These are phyloP conservation scores for Druceiella hillmani DNA, from an alignment of 2,888 invertebrate genomes.

Conservation along the genomic window DNA sequence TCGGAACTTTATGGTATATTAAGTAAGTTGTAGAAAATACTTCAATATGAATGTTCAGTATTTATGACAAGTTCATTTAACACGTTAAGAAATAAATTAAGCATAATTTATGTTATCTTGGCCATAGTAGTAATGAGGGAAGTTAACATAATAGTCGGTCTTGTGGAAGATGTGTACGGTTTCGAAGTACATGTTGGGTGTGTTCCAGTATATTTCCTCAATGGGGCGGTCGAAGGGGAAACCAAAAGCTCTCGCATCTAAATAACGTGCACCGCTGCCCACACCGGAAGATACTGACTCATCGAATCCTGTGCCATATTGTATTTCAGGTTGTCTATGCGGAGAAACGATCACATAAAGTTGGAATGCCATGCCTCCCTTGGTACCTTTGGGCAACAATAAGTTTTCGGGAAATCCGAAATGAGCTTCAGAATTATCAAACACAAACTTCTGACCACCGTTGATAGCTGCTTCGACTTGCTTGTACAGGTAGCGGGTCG, in stretches of 20 bases:
- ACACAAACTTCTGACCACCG: slow-evolving; percentile 8
- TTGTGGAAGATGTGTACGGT: no score
- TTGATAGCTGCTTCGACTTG: slow-evolving; percentile 35
- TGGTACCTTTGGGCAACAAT: slow-evolving; percentile 51
- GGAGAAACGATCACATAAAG: slow-evolving; percentile 48
- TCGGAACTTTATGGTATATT: no score
- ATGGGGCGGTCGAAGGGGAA: slow-evolving; percentile 44
- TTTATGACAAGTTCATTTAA: no score
- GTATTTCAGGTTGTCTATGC: slow-evolving; percentile 29
- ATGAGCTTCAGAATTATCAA: slow-evolving; percentile 38
- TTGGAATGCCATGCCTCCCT: slow-evolving; percentile 49
- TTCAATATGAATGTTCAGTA: no score
- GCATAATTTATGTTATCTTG: no score
- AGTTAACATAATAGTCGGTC: no score
- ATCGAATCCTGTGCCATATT: slow-evolving; percentile 31
- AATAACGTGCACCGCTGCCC: slow-evolving; percentile 32
- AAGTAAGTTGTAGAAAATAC: no score
- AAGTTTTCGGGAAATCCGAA: slow-evolving; percentile 53
- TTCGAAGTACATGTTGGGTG: no score
- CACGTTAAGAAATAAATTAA: no score
- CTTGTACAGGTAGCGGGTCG: slow-evolving; percentile 49
- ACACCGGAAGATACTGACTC: no score
- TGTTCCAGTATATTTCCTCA: no score
- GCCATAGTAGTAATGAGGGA: no score
- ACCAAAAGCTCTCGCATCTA: slow-evolving; percentile 42